Evolutionary conservation across 2,888 invertebrate genomes (phyloP).

Genomic region (Dasypogon diadema): DNA sequence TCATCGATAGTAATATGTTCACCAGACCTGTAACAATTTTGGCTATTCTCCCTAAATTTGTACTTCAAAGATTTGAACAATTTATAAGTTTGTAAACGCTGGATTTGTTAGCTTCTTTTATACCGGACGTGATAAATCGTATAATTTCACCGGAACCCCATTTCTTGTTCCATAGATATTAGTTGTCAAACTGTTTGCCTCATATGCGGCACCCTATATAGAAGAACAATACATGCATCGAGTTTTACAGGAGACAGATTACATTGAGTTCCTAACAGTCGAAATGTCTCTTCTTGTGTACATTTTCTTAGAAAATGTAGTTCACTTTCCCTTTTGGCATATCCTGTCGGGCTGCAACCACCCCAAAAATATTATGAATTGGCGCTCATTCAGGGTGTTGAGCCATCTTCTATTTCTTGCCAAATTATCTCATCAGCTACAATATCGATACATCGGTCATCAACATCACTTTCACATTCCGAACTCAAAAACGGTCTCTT

Average conservation of each 20-base stretch:
- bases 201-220: neutral
- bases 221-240: constrained; percentile 42
- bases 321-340: constrained; percentile 56
- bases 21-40: constrained; percentile 15
- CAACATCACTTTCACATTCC: neutral
- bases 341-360: constrained; percentile 55
- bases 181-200: constrained; percentile 8
- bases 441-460: neutral
- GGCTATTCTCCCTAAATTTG: neutral
- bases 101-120: neutral
- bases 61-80: constrained; percentile 3
- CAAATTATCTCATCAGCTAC: neutral
- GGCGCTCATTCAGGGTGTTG: constrained; percentile 13
- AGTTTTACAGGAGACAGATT: constrained; percentile 52
- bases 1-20: constrained; percentile 5
- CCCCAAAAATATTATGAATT: constrained; percentile 53
- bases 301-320: constrained; percentile 55
- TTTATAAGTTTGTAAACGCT: constrained; percentile 3
- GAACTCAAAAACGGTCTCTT: neutral
- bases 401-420: constrained; percentile 2
- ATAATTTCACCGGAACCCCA: constrained; percentile 23
- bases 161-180: constrained; percentile 6
- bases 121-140: constrained; percentile 26
- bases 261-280: constrained; percentile 55
- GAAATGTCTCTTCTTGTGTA: constrained; percentile 55